Conservation (phyloP, 2,113 vertebrate species). For the Nyctereutes procyonoides region DNA sequence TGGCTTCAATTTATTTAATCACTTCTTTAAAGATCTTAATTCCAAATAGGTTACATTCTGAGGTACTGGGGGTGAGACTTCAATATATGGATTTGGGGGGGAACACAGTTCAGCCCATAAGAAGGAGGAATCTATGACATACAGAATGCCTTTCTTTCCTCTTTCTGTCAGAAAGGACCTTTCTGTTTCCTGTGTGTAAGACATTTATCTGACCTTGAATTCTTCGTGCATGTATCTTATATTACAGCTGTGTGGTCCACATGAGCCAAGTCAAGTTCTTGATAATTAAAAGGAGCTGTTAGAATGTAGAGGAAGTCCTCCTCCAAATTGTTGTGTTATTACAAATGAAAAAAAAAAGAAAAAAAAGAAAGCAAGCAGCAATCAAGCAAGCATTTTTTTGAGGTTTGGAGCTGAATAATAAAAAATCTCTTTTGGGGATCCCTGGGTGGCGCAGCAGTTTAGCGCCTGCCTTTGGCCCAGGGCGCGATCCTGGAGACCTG, state of each 20-base stretch:
- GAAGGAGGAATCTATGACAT: background rate
- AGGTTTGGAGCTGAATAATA: background rate
- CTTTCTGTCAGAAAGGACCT: slow-evolving; percentile 19
- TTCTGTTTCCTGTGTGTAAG: background rate
- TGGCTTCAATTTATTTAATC: background rate
- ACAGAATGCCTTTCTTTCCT: background rate
- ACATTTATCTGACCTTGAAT: background rate
- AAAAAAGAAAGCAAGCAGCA: background rate
- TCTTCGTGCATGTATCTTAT: background rate
- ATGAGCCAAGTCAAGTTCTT: background rate
- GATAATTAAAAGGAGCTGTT: background rate
- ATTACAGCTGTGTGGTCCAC: background rate
- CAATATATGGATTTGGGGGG: background rate
- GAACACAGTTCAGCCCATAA: background rate
- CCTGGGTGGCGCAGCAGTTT: too few species aligned
- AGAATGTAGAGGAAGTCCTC: background rate
- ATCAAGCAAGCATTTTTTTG: background rate
- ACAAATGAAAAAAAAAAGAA: background rate
- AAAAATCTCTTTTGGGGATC: slow-evolving; percentile 38
- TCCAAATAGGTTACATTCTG: background rate
- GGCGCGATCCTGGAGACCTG: too few species aligned
- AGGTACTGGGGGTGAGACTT: background rate
- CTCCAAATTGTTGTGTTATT: background rate
- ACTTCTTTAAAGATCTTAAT: slow-evolving; percentile 48
- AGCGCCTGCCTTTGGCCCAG: too few species aligned